Evolutionary conservation across 2,113 vertebrate genomes (phyloP), one percentile per base, ranked within the genome.

Genomic region (Hippopotamus amphibius): DNA sequence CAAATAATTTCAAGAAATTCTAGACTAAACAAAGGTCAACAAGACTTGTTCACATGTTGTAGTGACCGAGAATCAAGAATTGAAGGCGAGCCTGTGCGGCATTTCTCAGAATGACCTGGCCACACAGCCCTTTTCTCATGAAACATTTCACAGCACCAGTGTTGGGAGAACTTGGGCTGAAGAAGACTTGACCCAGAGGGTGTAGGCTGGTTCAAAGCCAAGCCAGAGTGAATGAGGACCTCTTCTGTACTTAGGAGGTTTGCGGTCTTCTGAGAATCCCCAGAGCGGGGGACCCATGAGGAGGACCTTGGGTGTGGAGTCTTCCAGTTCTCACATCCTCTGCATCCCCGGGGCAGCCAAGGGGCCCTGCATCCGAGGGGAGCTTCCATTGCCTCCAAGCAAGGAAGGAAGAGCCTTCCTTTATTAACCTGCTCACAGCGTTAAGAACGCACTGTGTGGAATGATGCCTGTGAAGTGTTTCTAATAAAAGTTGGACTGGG

Each of bases 1-100:
- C 61, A 93, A 93, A 91, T 46, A 55, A 61, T 81, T 92, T 72
- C 13, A 77, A 69, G 74, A 84, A 55, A 90, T 82, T 57, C 10
- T 65, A 57, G 30, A 90, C 50, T 57, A 65, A 88, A n/a, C 5
- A 26, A 84, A 79, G 65, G 15, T 46, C 83, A 82, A n/a, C 2
- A 41, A 77, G 59, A 9, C 59, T 72, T 83, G 50, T 10, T 26
- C 72, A 24, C 33, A 28, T 2, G 16, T 12, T n/a, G n/a, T 74
- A 4, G 2, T 21, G 15, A 6, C 2, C 6, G 3, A 12, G 21
- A 69, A 77, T 33, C 21, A 66, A 50, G 15, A 61, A 22, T 11
- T 28, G 80, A 86, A n/a, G 43, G 16, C 53, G 69, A 21, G 80
- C 48, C 0, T 11, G 43, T 33, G 9, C 9, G 6, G 46, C 22